A percentile compares a stretch with the other conserved stretches of the same genome.
phyloP scores from a whole-genome alignment of 2,888 invertebrate genomes.

The Hylaea fasciaria region DNA sequence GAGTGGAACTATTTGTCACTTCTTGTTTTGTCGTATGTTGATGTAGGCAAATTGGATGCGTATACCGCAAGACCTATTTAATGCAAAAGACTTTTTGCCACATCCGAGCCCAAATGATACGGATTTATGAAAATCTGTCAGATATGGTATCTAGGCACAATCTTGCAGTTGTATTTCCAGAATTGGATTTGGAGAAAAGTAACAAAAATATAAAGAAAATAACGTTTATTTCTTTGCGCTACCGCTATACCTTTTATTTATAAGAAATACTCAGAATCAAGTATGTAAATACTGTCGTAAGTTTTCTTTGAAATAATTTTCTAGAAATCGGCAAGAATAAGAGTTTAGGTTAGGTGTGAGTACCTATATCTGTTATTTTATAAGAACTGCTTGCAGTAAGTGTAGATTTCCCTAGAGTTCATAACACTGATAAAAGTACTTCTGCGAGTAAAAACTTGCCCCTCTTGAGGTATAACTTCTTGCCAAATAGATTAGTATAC shows the following conservation, averaged over 20 bases:
- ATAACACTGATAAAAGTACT: constrained; percentile 67
- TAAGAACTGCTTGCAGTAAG: constrained; percentile 51
- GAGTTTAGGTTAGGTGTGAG: constrained; percentile 1
- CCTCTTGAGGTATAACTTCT: constrained; percentile 59
- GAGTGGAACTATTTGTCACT: constrained; percentile 33
- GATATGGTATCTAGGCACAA: constrained; percentile 26
- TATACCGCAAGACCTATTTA: constrained; percentile 31
- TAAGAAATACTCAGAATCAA: too few species aligned
- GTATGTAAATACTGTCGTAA: too few species aligned
- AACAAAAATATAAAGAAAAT: constrained; percentile 4
- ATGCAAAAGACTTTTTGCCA: constrained; percentile 28
- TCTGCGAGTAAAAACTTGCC: constrained; percentile 63
- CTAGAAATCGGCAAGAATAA: constrained; percentile 21
- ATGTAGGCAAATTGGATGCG: constrained; percentile 33
- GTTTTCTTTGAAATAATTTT: background rate
- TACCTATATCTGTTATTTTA: constrained; percentile 39
- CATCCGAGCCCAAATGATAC: constrained; percentile 21
- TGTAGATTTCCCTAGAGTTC: constrained; percentile 68
- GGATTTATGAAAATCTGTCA: constrained; percentile 34
- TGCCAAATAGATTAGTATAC: constrained; percentile 66
- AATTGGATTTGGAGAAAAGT: constrained; percentile 2
- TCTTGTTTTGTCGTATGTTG: constrained; percentile 26
- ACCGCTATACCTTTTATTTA: too few species aligned
- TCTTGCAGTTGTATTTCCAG: constrained; percentile 22
- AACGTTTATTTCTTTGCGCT: background rate